Evolutionary conservation across 2,113 vertebrate genomes (phyloP).

Genomic region (Uropsilus gracilis): DNA sequence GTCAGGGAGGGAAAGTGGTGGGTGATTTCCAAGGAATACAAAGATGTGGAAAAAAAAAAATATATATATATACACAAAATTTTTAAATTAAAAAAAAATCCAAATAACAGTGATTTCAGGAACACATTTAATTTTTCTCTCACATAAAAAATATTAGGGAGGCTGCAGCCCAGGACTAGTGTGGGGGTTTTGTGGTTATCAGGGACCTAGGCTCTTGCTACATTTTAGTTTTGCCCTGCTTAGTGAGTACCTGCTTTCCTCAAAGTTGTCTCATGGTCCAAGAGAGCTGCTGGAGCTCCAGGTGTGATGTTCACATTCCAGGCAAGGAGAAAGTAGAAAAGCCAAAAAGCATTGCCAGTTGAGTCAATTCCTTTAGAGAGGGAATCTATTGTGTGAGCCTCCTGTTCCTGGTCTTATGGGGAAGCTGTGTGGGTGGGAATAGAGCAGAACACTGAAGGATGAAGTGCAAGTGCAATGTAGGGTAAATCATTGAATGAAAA

Average conservation of each 20-base stretch:
- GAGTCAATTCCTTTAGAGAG: not conserved
- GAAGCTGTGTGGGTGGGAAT: no score
- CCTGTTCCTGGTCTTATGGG: no score
- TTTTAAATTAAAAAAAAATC: no score
- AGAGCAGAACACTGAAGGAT: no score
- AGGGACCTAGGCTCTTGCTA: not conserved
- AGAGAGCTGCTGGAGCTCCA: not conserved
- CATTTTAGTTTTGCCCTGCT: not conserved
- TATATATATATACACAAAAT: no score
- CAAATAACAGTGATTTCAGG: not conserved
- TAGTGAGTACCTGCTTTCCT: not conserved
- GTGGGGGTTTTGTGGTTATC: not conserved
- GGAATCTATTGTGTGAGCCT: no score
- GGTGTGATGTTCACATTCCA: not conserved
- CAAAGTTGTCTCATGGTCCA: not conserved
- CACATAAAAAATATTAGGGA: not conserved
- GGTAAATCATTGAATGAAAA: no score
- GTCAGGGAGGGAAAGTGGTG: no score
- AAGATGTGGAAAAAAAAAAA: no score
- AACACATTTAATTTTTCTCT: not conserved
- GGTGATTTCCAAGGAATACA: no score
- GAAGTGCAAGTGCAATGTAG: no score
- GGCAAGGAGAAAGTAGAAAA: not conserved
- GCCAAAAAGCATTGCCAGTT: not conserved
- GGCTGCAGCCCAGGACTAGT: not conserved